Conservation (phyloP, 2,797 vertebrate species). For the Platyrinchus mystaceus region DNA sequence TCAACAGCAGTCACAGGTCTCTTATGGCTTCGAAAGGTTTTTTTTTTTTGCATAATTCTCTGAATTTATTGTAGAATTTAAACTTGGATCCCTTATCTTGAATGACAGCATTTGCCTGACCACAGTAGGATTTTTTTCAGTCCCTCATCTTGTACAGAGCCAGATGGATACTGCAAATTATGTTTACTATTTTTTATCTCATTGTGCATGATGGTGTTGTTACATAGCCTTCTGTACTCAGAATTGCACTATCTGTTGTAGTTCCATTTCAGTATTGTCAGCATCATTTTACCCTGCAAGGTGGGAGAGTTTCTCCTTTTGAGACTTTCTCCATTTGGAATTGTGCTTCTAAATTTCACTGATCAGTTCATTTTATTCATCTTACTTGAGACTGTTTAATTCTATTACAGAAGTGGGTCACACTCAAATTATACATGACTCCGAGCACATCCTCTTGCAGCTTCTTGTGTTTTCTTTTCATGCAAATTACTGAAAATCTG, state of each 20-base stretch:
- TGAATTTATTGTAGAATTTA: neutral
- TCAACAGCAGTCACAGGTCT: slow-evolving; percentile 13
- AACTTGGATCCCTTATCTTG: neutral
- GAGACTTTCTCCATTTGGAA: neutral
- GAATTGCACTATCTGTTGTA: neutral
- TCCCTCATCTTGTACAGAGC: neutral
- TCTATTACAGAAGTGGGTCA: slow-evolving; percentile 31
- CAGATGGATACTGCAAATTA: neutral
- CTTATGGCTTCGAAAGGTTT: neutral
- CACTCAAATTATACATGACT: slow-evolving; percentile 29
- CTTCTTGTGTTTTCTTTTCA: neutral
- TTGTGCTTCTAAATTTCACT: neutral
- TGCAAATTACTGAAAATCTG: slow-evolving; percentile 1
- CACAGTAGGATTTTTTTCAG: neutral
- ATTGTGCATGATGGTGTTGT: neutral
- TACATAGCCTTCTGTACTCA: neutral
- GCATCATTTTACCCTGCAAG: neutral
- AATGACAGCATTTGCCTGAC: neutral
- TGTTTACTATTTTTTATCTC: neutral
- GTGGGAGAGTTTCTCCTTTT: neutral
- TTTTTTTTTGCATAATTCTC: neutral
- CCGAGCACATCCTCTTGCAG: slow-evolving; percentile 19
- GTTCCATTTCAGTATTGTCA: neutral
- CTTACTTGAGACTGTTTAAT: slow-evolving; percentile 7
- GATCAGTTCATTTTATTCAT: neutral